These are phyloP conservation scores for Hylaeus volcanicus DNA, from an alignment of 1,140 invertebrate genomes.

Conservation along the genomic window DNA sequence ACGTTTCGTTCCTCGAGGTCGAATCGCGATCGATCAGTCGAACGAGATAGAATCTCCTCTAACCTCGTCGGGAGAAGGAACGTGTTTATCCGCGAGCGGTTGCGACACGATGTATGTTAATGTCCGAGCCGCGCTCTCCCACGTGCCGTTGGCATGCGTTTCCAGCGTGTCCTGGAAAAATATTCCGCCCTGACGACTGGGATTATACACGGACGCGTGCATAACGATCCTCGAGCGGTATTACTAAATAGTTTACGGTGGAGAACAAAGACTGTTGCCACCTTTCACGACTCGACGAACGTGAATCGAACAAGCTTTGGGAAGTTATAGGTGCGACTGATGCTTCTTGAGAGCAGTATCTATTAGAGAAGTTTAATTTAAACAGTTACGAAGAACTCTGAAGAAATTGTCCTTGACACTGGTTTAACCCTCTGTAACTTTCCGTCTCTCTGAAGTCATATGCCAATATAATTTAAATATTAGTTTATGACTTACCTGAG, in stretches of 20 bases:
- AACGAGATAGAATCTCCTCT: slow-evolving; percentile 59
- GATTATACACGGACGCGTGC: not conserved
- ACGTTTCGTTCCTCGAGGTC: slow-evolving; percentile 44
- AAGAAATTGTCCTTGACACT: too few species aligned
- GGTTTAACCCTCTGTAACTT: too few species aligned
- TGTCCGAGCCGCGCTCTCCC: slow-evolving; percentile 53
- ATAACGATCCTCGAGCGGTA: not conserved
- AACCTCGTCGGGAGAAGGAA: slow-evolving; percentile 53
- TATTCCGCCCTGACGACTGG: slow-evolving; percentile 27
- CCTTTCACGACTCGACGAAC: too few species aligned
- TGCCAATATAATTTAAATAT: too few species aligned
- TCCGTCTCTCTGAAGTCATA: too few species aligned
- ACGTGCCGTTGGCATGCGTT: slow-evolving; percentile 58
- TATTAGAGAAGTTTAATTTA: too few species aligned
- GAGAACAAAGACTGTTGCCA: not conserved
- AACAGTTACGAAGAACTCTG: too few species aligned
- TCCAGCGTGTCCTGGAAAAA: slow-evolving; percentile 53
- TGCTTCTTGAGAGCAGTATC: too few species aligned
- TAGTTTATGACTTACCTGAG: too few species aligned
- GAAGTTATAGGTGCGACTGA: too few species aligned
- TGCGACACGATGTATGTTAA: slow-evolving; percentile 63
- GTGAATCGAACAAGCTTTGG: too few species aligned
- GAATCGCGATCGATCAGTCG: slow-evolving; percentile 51
- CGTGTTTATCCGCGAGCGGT: slow-evolving; percentile 64
- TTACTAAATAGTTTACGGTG: not conserved